A percentile compares a stretch with the other conserved stretches of the same genome.
Evolutionary conservation across 2,888 invertebrate genomes (phyloP).

Genomic region (Cephalotes varians): DNA sequence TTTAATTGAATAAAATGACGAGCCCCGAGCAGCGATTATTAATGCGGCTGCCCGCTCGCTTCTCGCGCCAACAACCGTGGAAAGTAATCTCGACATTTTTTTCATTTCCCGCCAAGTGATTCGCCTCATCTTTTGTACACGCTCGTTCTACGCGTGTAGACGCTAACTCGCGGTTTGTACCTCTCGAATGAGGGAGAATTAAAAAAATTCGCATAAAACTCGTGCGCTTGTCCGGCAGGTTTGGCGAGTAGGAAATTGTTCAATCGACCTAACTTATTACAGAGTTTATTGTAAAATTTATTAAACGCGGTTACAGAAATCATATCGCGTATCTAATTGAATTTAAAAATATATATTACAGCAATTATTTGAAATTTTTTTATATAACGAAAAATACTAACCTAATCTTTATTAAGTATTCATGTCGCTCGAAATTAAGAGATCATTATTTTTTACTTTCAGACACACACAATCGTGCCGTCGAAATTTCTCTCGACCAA

Average conservation of each 20-base stretch:
- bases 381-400: background rate
- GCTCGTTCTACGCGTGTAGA: background rate
- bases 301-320: background rate
- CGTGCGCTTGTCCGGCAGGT: background rate
- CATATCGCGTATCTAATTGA: background rate
- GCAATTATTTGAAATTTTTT: background rate
- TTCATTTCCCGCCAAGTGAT: slow-evolving; percentile 10
- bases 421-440: background rate
- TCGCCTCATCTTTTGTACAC: slow-evolving; percentile 2
- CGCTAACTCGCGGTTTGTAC: slow-evolving; percentile 21
- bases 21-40: slow-evolving; percentile 72
- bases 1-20: slow-evolving; percentile 80
- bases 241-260: background rate
- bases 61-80: slow-evolving; percentile 29
- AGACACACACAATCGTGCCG: background rate
- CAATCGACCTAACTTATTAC: background rate
- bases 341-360: background rate
- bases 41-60: slow-evolving; percentile 70
- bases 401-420: background rate
- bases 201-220: slow-evolving; percentile 2
- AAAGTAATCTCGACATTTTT: slow-evolving; percentile 39
- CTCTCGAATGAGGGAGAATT: background rate
- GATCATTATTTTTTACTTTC: slow-evolving; percentile 12
- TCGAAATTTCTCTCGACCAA: background rate
- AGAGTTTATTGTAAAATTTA: background rate